phyloP scores from a whole-genome alignment of 2,113 vertebrate species.

The Ondatra zibethicus region DNA sequence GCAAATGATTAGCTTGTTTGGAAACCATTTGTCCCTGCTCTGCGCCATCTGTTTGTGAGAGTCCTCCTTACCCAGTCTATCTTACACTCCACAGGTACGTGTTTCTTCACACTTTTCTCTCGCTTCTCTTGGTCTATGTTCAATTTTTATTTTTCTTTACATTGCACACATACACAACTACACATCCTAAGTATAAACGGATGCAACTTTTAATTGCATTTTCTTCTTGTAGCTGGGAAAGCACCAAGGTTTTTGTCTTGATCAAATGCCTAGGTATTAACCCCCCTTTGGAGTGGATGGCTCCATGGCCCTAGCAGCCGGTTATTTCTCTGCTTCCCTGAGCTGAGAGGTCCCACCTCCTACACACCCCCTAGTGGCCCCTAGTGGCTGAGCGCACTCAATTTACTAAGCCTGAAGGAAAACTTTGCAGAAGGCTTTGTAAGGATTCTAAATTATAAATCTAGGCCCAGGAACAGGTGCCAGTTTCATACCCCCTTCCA shows the following conservation, averaged over 20 bases:
- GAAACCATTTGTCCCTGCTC: background rate
- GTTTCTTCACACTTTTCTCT: background rate
- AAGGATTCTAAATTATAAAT: background rate
- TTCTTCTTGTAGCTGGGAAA: background rate
- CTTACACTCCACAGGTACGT: accelerated
- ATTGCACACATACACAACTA: background rate
- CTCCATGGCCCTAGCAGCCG: background rate
- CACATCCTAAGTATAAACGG: background rate
- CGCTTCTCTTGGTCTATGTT: background rate
- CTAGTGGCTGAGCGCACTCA: accelerated
- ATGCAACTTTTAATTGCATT: background rate
- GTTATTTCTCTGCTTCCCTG: background rate
- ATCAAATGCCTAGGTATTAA: background rate
- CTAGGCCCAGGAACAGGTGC: background rate
- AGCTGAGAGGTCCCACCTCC: accelerated
- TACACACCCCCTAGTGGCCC: constrained; percentile 32
- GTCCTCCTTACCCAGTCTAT: background rate
- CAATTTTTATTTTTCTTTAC: too few species aligned
- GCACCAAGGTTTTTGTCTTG: background rate
- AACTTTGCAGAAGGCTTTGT: background rate
- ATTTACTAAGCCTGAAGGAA: background rate
- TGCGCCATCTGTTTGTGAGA: accelerated
- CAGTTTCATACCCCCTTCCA: background rate
- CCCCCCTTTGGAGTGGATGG: accelerated
- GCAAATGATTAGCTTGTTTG: background rate